These are phyloP conservation scores for Timandra comae DNA, from an alignment of 2,888 invertebrate genomes.

Conservation along the genomic window DNA sequence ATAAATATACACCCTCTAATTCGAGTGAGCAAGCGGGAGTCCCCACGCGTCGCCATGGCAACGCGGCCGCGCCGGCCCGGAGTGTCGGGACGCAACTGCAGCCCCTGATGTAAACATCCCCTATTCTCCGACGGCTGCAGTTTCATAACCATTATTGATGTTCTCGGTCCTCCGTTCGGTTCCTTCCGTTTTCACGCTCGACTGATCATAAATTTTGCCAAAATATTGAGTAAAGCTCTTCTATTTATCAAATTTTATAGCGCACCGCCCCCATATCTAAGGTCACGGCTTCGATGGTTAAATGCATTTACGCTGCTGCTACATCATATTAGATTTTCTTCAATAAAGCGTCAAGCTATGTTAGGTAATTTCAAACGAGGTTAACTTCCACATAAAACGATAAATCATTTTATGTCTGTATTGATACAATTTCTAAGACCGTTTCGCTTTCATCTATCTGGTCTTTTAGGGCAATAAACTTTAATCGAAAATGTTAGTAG, in stretches of 20 bases:
- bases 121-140: conserved; percentile 30
- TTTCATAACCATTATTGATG: conserved; percentile 56
- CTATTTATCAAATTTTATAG: conserved; percentile 61
- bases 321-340: conserved; percentile 23
- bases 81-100: conserved; percentile 46
- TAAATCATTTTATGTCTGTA: too few species aligned
- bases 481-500: conserved; percentile 3
- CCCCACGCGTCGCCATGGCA: conserved; percentile 50
- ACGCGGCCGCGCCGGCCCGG: conserved; percentile 29
- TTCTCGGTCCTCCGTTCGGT: conserved; percentile 40
- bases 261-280: conserved; percentile 38
- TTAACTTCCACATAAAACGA: conserved; percentile 12
- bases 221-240: conserved; percentile 54
- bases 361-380: conserved; percentile 16
- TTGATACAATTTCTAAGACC: too few species aligned
- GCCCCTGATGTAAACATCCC: conserved; percentile 42
- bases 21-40: conserved; percentile 41
- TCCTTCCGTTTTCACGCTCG: conserved; percentile 44
- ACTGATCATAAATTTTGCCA: conserved; percentile 45
- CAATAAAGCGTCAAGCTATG: conserved; percentile 10
- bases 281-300: conserved; percentile 38
- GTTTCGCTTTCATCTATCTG: too few species aligned
- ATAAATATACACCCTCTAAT: conserved; percentile 67
- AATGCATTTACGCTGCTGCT: conserved; percentile 38
- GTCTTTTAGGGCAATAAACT: too few species aligned